Base-by-base conservation (phyloP, 2,113 vertebrate genomes). In the Siniperca knerii region DNA sequence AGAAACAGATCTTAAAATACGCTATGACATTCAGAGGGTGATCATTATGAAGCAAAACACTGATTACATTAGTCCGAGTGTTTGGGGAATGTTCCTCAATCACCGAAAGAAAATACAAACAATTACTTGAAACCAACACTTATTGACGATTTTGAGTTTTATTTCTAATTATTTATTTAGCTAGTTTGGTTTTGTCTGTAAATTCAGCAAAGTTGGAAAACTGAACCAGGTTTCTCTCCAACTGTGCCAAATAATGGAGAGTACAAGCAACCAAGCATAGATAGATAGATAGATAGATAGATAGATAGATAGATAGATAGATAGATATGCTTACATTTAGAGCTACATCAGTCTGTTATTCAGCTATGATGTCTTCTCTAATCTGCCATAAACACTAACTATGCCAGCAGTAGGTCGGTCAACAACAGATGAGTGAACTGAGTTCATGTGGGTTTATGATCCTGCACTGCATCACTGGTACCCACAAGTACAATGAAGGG, bases 381-480 rank as follows among this genome's bases (percentile, higher is more conserved):
- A 83, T 89, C 77, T 77, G 64, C 81, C 84, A 79, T 79, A 84
- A 64, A 86, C 44, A 21, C 33, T 80, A 77, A 75, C 86, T 75
- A 82, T 79, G 77, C 52, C 80, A 72, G 75, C 76, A 83, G 66
- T 58, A 58, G 81, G 61, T 73, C 73, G 40, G 72, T 72, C 58
- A 77, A 77, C 44, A 75, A 58, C 76, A 83, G 85, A 78, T 67
- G 79, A 85, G 46, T 77, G 37, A 11, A 60, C 20, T 20, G 42
- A 78, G 76, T 61, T 87, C 82, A 87, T 21, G 50, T 44, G 72
- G 61, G 79, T 77, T 89, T 48, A 68, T 76, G 55, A 70, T 83
- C 72, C 40, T 83, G 23, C 76, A 18, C 79, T 60, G 46, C 82
- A 86, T 86, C 88, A 12, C 37, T 81, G 69, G 52, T 37, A 84